phyloP scores from a whole-genome alignment of 2,113 vertebrate genomes.

The Tupaia chinensis region DNA sequence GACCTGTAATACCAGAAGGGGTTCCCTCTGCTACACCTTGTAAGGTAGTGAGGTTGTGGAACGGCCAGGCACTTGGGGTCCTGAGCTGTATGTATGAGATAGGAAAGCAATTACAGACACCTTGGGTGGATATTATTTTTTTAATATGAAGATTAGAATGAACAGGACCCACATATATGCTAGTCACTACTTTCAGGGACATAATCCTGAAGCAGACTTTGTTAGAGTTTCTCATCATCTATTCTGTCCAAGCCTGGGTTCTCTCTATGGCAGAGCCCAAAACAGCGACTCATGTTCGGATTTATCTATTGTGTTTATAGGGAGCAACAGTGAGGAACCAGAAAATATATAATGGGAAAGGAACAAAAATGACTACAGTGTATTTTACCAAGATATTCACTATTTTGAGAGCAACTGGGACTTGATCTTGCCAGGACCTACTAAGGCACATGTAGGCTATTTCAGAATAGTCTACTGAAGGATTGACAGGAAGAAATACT shows the following conservation, averaged over 20 bases:
- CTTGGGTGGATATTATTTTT: neutral
- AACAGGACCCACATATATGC: neutral
- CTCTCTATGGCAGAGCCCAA: neutral
- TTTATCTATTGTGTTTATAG: neutral
- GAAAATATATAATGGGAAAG: neutral
- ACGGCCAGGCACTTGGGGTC: neutral
- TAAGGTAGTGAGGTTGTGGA: neutral
- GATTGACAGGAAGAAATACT: neutral
- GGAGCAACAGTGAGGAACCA: neutral
- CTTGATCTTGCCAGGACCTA: neutral
- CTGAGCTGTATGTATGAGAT: neutral
- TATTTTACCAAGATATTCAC: neutral
- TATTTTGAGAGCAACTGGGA: neutral
- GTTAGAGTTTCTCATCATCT: neutral
- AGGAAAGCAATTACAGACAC: neutral
- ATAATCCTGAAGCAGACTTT: neutral
- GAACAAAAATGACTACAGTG: neutral
- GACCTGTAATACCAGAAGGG: too few species aligned
- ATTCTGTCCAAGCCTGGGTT: neutral
- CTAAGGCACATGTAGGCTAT: neutral
- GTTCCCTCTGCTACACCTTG: neutral
- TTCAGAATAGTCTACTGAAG: neutral
- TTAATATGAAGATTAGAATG: neutral
- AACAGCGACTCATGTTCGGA: neutral
- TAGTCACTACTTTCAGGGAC: neutral